Evolutionary conservation across 2,888 invertebrate genomes (phyloP).

Genomic region (Tuta absoluta): DNA sequence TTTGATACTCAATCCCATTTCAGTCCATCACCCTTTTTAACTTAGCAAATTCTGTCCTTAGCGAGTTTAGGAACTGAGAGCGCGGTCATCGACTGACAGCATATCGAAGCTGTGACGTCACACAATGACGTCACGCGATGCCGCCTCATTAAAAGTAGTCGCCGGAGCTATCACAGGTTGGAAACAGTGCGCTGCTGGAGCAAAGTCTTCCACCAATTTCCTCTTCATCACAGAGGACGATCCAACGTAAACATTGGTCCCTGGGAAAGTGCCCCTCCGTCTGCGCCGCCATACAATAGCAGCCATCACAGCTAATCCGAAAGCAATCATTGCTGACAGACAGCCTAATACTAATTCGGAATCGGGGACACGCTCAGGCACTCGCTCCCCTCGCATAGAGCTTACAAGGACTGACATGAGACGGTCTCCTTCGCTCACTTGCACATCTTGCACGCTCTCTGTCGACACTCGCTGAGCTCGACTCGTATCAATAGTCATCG

Average conservation of each 20-base stretch:
- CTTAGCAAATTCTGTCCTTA: slow-evolving; percentile 55
- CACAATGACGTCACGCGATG: slow-evolving; percentile 82
- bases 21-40: slow-evolving; percentile 48
- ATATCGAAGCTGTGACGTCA: slow-evolving; percentile 84
- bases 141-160: slow-evolving; percentile 65
- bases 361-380: slow-evolving; percentile 75
- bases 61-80: slow-evolving; percentile 77
- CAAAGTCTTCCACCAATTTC: slow-evolving; percentile 83
- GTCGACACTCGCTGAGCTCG: slow-evolving; percentile 84
- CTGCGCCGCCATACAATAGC: slow-evolving; percentile 81
- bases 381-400: slow-evolving; percentile 82
- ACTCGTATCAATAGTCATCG: slow-evolving; percentile 84
- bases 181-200: slow-evolving; percentile 76
- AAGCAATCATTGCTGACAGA: slow-evolving; percentile 79
- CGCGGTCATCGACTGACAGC: slow-evolving; percentile 79
- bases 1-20: slow-evolving; percentile 43
- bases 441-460: slow-evolving; percentile 83
- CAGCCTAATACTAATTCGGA: slow-evolving; percentile 82
- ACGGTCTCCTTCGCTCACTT: slow-evolving; percentile 80
- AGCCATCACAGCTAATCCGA: slow-evolving; percentile 75
- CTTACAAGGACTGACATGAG: slow-evolving; percentile 83
- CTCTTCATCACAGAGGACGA: slow-evolving; percentile 82
- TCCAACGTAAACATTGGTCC: slow-evolving; percentile 82
- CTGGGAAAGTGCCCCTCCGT: slow-evolving; percentile 78
- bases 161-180: slow-evolving; percentile 82